Base-by-base conservation (phyloP, 2,888 invertebrate genomes). In the Drosophila infuscata region DNA sequence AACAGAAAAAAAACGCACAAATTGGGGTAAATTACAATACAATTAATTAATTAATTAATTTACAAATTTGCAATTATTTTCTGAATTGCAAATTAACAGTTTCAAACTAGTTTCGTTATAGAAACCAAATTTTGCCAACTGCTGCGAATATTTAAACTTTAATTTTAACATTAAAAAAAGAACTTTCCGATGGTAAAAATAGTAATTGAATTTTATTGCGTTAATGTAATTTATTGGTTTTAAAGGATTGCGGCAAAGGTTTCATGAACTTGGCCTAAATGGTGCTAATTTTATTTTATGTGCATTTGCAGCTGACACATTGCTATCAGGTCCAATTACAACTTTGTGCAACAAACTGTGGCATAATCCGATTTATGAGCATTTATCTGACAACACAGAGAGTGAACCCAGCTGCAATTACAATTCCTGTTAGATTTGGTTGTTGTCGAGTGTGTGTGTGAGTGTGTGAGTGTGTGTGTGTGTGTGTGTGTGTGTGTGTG, bases 291-390 rank as follows among this genome's bases (percentile, higher is more conserved):
- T 46, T 46, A 46, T 46, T 12, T 29, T 29, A 41, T 30, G 48
- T 60, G 20, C 35, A 52, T 36, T 41, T 15, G 48, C 66, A 38
- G 63, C 36, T n/a, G 12, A 57, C 60, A 60, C 30, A 36, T 32
- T 41, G 17, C 30, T n/a, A 9, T n/a, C 52, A 48, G 52, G 36
- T 53, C 46, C 29, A 30, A 65, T 38, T 41, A 41, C 52, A 52
- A 20, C 46, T 51, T 32, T 35, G 70, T 61, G 61, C 75, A 51
- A 57, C 67, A 67, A 71, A 65, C 69, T 83, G 74, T 70, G 53
- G 60, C 59, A 56, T 83, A 81, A 88, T 88, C 81, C 81, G 74
- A 81, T 83, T 88, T 86, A 83, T 81, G 86, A 33, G 54, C 58
- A 59, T 48, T 59, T 67, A 36, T 51, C 61, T 53, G 70, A 38